These are phyloP conservation scores for Phylloscopus trochilus DNA, from an alignment of 2,113 vertebrate genomes.

Conservation along the genomic window DNA sequence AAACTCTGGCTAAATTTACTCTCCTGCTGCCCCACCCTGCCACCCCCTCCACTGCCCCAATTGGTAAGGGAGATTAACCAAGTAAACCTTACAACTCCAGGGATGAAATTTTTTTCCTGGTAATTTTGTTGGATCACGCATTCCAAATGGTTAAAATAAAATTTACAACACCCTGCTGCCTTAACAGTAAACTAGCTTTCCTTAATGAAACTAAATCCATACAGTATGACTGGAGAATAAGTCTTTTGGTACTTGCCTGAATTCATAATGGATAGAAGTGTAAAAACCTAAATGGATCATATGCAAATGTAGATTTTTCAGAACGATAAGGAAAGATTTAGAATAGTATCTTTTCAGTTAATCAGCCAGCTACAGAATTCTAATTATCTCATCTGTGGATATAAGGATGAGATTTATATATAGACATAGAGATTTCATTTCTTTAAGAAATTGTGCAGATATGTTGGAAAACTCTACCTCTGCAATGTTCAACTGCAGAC, in stretches of 20 bases:
- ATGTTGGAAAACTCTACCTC: not conserved
- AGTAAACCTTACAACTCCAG: not conserved
- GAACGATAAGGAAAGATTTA: constrained; percentile 52
- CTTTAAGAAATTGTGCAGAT: not conserved
- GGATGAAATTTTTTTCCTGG: not conserved
- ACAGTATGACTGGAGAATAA: not conserved
- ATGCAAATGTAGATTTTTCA: constrained; percentile 15
- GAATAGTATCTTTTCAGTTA: constrained; percentile 2
- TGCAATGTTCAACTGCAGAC: not conserved
- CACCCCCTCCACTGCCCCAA: fast-evolving
- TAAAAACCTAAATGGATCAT: constrained; percentile 32
- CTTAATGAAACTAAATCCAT: constrained; percentile 67
- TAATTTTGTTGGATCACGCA: constrained; percentile 36
- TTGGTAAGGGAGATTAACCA: not conserved
- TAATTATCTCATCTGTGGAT: constrained; percentile 48
- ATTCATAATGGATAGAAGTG: constrained; percentile 38
- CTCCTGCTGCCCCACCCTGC: fast-evolving
- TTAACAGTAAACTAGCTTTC: constrained; percentile 40
- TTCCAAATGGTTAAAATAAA: constrained; percentile 61
- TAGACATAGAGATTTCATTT: constrained; percentile 27
- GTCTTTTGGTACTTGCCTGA: constrained; percentile 18
- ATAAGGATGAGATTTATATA: not conserved
- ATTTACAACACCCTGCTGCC: constrained; percentile 47
- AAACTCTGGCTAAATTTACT: not conserved
- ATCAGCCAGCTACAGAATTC: constrained; percentile 33